Base-by-base conservation (phyloP, 2,888 invertebrate genomes). In the Rhingia campestris region DNA sequence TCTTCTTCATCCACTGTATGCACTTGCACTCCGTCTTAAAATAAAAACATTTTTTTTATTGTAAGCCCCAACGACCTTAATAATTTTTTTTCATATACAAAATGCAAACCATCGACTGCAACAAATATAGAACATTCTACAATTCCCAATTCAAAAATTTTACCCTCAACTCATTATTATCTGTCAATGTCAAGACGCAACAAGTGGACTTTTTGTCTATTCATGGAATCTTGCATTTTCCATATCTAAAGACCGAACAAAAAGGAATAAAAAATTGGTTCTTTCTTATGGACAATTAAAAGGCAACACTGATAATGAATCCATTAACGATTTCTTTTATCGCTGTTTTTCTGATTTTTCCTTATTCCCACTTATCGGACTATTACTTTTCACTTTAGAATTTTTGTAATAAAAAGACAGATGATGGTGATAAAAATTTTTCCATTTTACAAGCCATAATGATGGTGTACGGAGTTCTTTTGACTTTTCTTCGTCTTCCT, bases 281-380 rank as follows among this genome's bases (percentile, higher is more conserved):
- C 56, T 14, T 30, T 70, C 63, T 10, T 43, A 10, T 5, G n/a
- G 35, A 77, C 70, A 12, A 77, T 58, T 51, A 63, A 70, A 77
- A 58, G 63, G n/a, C 33, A 63, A 14, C 51, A 70, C 35, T 73
- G 73, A 73, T 73, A 79, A 79, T 79, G 72, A 79, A 58, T 73
- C 79, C 73, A 79, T 73, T 73, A 66, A 49, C 39, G 33, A 56
- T 56, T 77, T 67, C 53, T 63, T 39, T 45, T 54, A 14, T 22
- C 22, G 22, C 22, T 22, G 22, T 22, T 22, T 22, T 22, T 22
- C 22, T 51, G 37, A 59, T 59, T 79, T 53, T 45, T 14, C 41
- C 49, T 45, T 58, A 9, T 54, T 66, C 45, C 63, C 45, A 79
- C 59, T 79, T 73, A 66, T 59, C 66, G 43, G 64, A 66, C 51